Conservation (phyloP, 2,888 invertebrate genomes). For the Perdita meconis region DNA sequence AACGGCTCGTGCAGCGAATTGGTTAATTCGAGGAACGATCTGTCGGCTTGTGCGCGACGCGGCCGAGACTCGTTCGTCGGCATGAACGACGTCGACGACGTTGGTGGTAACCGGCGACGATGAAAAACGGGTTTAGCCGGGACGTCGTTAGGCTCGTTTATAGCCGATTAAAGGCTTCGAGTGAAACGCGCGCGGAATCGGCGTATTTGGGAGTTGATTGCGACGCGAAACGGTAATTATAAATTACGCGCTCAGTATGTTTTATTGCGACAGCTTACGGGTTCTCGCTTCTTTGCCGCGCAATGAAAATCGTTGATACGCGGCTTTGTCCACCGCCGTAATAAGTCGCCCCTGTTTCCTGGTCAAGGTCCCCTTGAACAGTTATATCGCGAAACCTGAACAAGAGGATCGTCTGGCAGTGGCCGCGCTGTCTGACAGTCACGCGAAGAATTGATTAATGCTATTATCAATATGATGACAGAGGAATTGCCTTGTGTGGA, state of each 20-base stretch:
- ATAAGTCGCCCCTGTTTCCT: not conserved
- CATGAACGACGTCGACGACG: slow-evolving; percentile 50
- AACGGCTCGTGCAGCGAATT: slow-evolving; percentile 67
- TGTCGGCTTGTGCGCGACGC: slow-evolving; percentile 53
- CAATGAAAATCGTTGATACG: slow-evolving; percentile 37
- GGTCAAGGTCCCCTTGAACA: slow-evolving; percentile 20
- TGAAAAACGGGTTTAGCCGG: slow-evolving; percentile 63
- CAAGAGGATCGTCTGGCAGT: not conserved
- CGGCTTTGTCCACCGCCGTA: slow-evolving; percentile 15
- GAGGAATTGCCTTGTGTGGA: no score
- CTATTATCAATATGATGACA: no score
- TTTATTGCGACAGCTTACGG: slow-evolving; percentile 34
- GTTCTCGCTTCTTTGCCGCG: not conserved
- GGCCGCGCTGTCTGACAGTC: no score
- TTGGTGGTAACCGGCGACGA: slow-evolving; percentile 63
- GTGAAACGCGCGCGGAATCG: slow-evolving; percentile 45
- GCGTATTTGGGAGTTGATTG: slow-evolving; percentile 63
- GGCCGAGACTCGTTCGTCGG: slow-evolving; percentile 36
- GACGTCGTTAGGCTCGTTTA: slow-evolving; percentile 63
- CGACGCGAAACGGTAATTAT: slow-evolving; percentile 61
- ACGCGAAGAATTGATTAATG: not conserved
- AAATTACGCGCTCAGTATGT: slow-evolving; percentile 57
- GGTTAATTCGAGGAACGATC: slow-evolving; percentile 70
- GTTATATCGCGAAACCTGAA: slow-evolving; percentile 18
- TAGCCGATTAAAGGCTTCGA: slow-evolving; percentile 58